Evolutionary conservation across 2,113 vertebrate genomes (phyloP).

Genomic region (Periophthalmus modestus): DNA sequence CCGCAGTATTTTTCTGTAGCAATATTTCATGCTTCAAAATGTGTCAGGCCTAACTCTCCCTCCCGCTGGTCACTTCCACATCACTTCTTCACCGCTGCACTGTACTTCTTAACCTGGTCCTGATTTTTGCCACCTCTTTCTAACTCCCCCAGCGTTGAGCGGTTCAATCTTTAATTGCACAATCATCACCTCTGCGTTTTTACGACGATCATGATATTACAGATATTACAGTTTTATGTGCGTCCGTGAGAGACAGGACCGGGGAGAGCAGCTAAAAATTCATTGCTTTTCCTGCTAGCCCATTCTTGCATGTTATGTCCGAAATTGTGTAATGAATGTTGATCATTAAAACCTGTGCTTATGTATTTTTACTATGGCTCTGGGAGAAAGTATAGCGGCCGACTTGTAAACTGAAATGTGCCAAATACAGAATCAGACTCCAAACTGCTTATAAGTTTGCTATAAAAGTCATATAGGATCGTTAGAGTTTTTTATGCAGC

Average conservation of each 20-base stretch:
- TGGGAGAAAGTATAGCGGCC: conserved; percentile 9
- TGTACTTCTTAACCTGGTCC: background rate
- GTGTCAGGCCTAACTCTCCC: too few species aligned
- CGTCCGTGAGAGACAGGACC: background rate
- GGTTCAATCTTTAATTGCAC: conserved; percentile 64
- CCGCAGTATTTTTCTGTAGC: too few species aligned
- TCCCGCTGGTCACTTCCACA: too few species aligned
- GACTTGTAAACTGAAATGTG: conserved; percentile 38
- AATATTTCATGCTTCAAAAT: too few species aligned
- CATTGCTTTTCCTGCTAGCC: conserved; percentile 11
- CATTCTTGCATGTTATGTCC: conserved; percentile 27
- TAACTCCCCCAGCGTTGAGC: conserved; percentile 20
- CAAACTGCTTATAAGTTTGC: conserved; percentile 39
- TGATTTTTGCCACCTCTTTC: background rate
- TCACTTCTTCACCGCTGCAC: background rate
- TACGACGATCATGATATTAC: conserved; percentile 30
- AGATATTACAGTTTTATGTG: conserved; percentile 37
- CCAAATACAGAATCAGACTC: conserved; percentile 34
- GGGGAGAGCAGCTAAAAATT: conserved; percentile 8
- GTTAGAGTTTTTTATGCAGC: conserved; percentile 5
- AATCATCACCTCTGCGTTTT: conserved; percentile 50
- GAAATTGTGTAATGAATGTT: conserved; percentile 27
- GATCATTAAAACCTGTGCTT: conserved; percentile 36
- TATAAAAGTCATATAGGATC: conserved; percentile 19
- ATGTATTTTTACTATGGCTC: conserved; percentile 17